Evolutionary conservation across 2,113 vertebrate genomes (phyloP).

Genomic region (Triplophysa dalaica): DNA sequence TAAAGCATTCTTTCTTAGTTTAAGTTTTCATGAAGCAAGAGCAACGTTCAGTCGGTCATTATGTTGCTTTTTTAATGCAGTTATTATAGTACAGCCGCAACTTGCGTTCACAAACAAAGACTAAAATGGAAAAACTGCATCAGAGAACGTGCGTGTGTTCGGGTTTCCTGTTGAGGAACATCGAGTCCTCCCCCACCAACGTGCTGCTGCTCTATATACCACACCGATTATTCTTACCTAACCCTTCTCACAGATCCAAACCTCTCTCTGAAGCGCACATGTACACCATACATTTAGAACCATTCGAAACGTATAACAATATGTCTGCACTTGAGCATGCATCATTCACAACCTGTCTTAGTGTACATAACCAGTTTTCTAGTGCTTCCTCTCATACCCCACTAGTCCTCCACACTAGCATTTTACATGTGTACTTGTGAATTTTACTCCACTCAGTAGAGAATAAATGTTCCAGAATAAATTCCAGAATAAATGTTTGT

Average conservation of each 20-base stretch:
- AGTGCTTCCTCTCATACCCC: background rate
- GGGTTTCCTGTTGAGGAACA: constrained; percentile 52
- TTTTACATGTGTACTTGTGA: background rate
- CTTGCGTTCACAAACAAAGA: constrained; percentile 10
- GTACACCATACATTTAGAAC: background rate
- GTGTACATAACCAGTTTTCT: background rate
- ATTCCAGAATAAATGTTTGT: too few species aligned
- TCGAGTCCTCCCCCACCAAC: constrained; percentile 24
- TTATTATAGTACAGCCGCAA: background rate
- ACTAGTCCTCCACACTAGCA: too few species aligned
- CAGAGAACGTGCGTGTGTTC: background rate
- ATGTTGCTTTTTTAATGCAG: constrained; percentile 18
- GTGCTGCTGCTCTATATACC: constrained; percentile 12
- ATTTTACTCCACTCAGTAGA: too few species aligned
- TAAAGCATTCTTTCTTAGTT: too few species aligned
- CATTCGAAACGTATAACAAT: background rate
- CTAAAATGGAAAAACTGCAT: constrained; percentile 20
- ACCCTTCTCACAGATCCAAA: constrained; percentile 14
- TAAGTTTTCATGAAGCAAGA: background rate
- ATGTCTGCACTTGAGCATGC: background rate
- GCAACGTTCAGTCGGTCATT: background rate
- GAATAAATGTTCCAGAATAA: too few species aligned
- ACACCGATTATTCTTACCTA: constrained; percentile 5
- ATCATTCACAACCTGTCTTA: background rate
- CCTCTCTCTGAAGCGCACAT: background rate